Percentiles rank a stretch among this genome's conserved stretches.
phyloP scores from a whole-genome alignment of 92 coral and sea anemone genomes.

The Plumapathes pennacea region DNA sequence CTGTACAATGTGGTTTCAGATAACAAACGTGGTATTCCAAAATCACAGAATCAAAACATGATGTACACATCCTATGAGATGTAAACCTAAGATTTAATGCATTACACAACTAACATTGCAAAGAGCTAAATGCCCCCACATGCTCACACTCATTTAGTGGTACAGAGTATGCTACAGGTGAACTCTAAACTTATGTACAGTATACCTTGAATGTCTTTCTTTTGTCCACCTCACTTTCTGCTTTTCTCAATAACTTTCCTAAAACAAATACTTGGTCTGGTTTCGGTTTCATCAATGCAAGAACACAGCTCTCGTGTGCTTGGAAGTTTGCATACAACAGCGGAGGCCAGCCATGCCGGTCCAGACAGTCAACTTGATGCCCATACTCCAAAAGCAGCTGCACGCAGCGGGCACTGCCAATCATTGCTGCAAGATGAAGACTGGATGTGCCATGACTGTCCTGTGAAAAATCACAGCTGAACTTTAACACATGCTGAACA shows the following conservation, averaged over 20 bases:
- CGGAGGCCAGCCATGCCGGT: slow-evolving; percentile 96
- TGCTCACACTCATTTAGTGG: too few species aligned
- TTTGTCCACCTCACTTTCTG: slow-evolving; percentile 61
- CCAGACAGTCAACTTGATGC: slow-evolving; percentile 90
- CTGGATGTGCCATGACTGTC: slow-evolving; percentile 83
- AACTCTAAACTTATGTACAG: too few species aligned
- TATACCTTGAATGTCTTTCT: slow-evolving; percentile 75
- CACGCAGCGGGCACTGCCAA: slow-evolving; percentile 80
- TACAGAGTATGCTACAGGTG: too few species aligned
- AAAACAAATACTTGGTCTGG: slow-evolving; percentile 92
- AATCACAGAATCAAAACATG: too few species aligned
- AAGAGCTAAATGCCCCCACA: too few species aligned
- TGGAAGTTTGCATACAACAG: slow-evolving; percentile 92
- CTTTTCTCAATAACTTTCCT: slow-evolving; percentile 65
- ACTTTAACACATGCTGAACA: too few species aligned
- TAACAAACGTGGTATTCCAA: too few species aligned
- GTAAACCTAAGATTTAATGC: too few species aligned
- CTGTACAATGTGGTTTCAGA: too few species aligned
- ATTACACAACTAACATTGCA: too few species aligned
- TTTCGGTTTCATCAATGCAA: slow-evolving; percentile 92
- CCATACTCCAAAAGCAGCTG: slow-evolving; percentile 64
- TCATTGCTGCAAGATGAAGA: slow-evolving; percentile 94
- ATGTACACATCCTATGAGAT: too few species aligned
- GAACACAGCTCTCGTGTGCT: slow-evolving; percentile 93
- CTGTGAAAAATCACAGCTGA: slow-evolving; percentile 41